phyloP scores from a whole-genome alignment of 2,797 vertebrate species.

The Stomatorhinus walkeri region DNA sequence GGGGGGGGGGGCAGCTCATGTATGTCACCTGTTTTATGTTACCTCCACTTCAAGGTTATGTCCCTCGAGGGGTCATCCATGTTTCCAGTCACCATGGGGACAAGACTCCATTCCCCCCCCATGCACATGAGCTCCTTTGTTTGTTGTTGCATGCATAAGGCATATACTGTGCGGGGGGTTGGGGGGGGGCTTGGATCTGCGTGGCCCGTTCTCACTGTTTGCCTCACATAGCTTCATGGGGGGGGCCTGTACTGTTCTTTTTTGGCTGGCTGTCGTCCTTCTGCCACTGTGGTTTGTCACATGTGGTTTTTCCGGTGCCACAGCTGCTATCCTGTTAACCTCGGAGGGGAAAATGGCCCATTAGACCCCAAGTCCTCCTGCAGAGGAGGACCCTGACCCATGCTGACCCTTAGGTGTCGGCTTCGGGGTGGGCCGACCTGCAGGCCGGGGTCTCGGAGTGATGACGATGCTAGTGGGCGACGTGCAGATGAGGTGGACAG shows the following conservation, averaged over 20 bases:
- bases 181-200: background rate
- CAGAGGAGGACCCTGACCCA: background rate
- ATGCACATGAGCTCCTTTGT: background rate
- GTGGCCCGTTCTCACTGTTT: background rate
- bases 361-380: background rate
- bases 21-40: background rate
- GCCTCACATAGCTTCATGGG: background rate
- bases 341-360: background rate
- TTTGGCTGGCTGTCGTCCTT: background rate
- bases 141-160: background rate
- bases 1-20: background rate
- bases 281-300: too few relatives aligned
- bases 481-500: background rate
- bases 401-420: background rate
- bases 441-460: background rate
- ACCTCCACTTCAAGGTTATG: background rate
- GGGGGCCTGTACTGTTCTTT: background rate
- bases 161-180: too few relatives aligned
- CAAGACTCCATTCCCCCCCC: background rate
- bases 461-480: background rate
- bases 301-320: too few relatives aligned
- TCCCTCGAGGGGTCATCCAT: background rate
- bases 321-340: background rate
- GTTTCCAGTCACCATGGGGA: background rate
- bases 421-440: background rate